Conservation (phyloP, 2,113 vertebrate genomes). For the Uropsilus gracilis region DNA sequence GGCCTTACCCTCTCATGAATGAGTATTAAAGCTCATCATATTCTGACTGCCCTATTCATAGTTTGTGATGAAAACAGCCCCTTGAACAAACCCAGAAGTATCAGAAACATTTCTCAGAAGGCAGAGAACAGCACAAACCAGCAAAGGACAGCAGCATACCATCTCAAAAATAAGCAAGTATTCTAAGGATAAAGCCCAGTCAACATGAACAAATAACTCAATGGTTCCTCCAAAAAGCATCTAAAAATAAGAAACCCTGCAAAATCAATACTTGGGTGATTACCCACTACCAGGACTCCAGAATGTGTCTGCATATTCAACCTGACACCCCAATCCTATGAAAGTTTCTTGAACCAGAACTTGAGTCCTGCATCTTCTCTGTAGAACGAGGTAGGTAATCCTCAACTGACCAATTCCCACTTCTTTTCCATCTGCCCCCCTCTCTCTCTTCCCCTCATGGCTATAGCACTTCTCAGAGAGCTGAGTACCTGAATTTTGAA, state of each 20-base stretch:
- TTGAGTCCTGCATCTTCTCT: background rate
- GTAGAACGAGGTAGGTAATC: background rate
- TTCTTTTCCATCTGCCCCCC: background rate
- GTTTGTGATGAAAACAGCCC: background rate
- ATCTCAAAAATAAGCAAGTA: background rate
- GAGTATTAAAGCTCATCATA: background rate
- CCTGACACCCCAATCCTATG: background rate
- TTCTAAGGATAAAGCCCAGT: background rate
- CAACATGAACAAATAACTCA: background rate
- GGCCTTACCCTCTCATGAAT: background rate
- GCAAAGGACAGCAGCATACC: background rate
- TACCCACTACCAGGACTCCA: background rate
- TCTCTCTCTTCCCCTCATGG: background rate
- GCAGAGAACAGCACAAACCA: background rate
- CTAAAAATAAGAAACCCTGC: background rate
- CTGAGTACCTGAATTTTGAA: background rate
- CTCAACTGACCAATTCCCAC: background rate
- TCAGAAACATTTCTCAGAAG: constrained; percentile 22
- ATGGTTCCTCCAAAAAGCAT: background rate
- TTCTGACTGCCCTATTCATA: background rate
- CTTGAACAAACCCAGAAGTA: background rate
- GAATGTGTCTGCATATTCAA: background rate
- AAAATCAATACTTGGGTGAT: background rate
- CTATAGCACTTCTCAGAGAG: background rate
- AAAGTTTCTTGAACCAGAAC: background rate